Percentiles rank a stretch among this genome's conserved stretches.
These are phyloP conservation scores for Rhabdophis nuchalis DNA, from an alignment of 2,797 vertebrate genomes.

Conservation along the genomic window DNA sequence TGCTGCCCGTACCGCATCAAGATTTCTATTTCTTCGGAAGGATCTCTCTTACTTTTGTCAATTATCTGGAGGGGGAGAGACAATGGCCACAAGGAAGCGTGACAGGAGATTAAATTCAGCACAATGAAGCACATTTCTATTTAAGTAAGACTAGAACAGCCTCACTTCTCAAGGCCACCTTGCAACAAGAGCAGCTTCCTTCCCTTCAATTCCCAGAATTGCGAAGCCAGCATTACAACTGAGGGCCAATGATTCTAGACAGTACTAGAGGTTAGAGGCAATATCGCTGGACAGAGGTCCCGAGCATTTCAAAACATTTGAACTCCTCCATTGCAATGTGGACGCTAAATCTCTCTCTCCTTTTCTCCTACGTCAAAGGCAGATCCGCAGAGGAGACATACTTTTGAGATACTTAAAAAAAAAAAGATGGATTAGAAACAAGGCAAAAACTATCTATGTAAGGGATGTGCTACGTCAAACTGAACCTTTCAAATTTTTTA, in stretches of 20 bases:
- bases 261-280: background rate
- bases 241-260: background rate
- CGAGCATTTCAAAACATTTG: background rate
- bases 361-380: background rate
- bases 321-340: too few relatives aligned
- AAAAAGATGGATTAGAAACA: background rate
- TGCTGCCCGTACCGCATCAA: slow-evolving; percentile 95
- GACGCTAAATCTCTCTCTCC: background rate
- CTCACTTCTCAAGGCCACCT: background rate
- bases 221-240: background rate
- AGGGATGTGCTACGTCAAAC: background rate
- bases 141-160: background rate
- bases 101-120: background rate
- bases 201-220: background rate
- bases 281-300: background rate
- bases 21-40: slow-evolving; percentile 97
- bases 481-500: too few relatives aligned
- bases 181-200: background rate
- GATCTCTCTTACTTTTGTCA: slow-evolving; percentile 96
- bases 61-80: slow-evolving; percentile 81
- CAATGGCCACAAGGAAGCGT: slow-evolving; percentile 18
- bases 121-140: background rate
- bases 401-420: background rate
- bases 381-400: background rate
- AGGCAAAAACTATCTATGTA: background rate